Evolutionary conservation across 2,113 vertebrate genomes (phyloP), one percentile per base, ranked within the genome.

Genomic region (Carettochelys insculpta): DNA sequence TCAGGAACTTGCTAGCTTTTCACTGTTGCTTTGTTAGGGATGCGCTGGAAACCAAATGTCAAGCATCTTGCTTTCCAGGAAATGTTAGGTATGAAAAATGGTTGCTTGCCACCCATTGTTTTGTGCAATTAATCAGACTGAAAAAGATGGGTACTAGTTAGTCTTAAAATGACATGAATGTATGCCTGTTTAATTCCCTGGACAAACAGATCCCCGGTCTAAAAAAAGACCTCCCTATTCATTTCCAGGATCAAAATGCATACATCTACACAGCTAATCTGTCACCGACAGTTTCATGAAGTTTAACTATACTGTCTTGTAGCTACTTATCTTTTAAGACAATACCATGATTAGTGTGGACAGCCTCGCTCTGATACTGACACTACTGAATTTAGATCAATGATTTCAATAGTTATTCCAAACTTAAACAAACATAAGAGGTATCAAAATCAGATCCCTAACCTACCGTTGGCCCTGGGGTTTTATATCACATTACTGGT

Each of bases 1-100:
- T 90, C 41, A 82, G 96, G 95, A 96, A 83, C 48, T 80, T 81
- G 96, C 80, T 88, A 56, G 27, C 61, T 93, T 94, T 90, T 25
- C 87, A 75, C 13, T 4, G 3, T 24, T 65, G 53, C 95, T 93
- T 85, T n/a, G 86, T 75, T 77, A 20, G n/a, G 82, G 81, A 93
- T 53, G 48, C 1, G 31, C 75, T 75, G 93, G 87, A 91, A 31
- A 9, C 9, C 10, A 47, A 92, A 41, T 31, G 83, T 61, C 76
- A 45, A 4, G 0, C 4, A 11, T 78, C 84, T 76, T 81, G 75
- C 86, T 54, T 53, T 68, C 80, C 91, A 41, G 5, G 94, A 83
- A n/a, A 31, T 0, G 0, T 47, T 81, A 71, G 83, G 56, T 85
- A 78, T 92, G 95, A 95, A 81, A 93, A 88, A 96, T 80, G 38